Evolutionary conservation across 2,113 vertebrate genomes (phyloP).

Genomic region (Ochotona curzoniae): DNA sequence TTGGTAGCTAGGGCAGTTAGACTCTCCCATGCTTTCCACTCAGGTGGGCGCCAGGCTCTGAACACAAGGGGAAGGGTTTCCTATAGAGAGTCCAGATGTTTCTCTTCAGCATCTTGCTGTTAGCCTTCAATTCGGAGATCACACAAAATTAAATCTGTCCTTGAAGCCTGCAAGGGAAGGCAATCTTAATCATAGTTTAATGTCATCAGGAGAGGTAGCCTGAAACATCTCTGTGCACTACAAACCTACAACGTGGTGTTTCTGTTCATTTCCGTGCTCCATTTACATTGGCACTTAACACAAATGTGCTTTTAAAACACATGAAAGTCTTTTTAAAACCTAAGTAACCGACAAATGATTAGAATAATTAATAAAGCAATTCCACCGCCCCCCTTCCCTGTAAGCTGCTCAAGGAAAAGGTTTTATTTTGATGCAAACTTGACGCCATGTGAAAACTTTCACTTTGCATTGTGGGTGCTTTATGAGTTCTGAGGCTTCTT

Average conservation of each 20-base stretch:
- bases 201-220: conserved; percentile 64
- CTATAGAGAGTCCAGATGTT: conserved; percentile 71
- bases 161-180: conserved; percentile 71
- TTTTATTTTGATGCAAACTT: not conserved
- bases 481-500: not conserved
- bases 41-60: not conserved
- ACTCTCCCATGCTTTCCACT: not conserved
- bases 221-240: conserved; percentile 17
- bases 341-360: conserved; percentile 66
- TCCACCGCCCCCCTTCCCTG: not conserved
- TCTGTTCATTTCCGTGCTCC: conserved; percentile 54
- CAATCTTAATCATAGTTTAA: conserved; percentile 55
- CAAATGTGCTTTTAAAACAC: conserved; percentile 62
- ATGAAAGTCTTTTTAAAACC: conserved; percentile 50
- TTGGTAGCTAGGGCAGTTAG: not conserved
- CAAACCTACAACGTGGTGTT: not conserved
- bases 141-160: conserved; percentile 66
- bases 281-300: conserved; percentile 51
- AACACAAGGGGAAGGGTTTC: conserved; percentile 54
- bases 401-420: conserved; percentile 49
- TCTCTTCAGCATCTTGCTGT: conserved; percentile 50
- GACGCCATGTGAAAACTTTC: not conserved
- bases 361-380: conserved; percentile 70
- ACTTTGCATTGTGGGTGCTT: not conserved
- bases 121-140: conserved; percentile 56